Evolutionary conservation across 1,140 invertebrate species (phyloP).

Genomic region (Trichomalopsis sarcophagae): DNA sequence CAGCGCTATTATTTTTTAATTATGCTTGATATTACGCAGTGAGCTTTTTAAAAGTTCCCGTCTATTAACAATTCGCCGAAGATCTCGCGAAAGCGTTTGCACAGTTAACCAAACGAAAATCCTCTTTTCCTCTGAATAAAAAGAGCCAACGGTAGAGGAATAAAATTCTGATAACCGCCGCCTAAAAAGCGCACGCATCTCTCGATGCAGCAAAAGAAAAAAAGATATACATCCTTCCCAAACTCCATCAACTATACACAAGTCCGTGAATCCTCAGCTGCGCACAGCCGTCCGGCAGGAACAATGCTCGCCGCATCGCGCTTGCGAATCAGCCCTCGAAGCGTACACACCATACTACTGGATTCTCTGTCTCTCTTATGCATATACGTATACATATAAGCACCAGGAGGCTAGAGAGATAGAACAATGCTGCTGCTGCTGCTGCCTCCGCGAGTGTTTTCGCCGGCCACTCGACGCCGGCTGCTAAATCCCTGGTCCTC

Average conservation of each 20-base stretch:
- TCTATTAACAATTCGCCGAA: background rate
- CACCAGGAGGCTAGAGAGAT: background rate
- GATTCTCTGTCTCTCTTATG: background rate
- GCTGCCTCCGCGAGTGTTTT: background rate
- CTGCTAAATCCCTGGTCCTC: background rate
- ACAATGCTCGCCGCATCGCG: background rate
- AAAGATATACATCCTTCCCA: too few relatives aligned
- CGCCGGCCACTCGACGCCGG: background rate
- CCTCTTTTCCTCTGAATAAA: too few relatives aligned
- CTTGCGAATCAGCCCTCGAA: background rate
- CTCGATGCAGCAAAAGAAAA: too few relatives aligned
- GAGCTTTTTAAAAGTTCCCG: background rate
- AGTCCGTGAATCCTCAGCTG: background rate
- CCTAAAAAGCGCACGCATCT: too few relatives aligned
- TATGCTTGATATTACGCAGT: background rate
- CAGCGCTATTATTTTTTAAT: background rate
- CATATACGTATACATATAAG: background rate
- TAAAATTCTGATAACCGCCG: too few relatives aligned
- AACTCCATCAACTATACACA: background rate
- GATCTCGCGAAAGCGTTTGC: background rate
- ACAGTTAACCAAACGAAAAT: too few relatives aligned
- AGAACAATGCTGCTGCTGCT: background rate
- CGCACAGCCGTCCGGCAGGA: background rate
- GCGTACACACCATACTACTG: background rate
- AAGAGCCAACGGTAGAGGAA: too few relatives aligned